Base-by-base conservation (phyloP, 2,888 invertebrate genomes). In the Hoplodrina blanda region DNA sequence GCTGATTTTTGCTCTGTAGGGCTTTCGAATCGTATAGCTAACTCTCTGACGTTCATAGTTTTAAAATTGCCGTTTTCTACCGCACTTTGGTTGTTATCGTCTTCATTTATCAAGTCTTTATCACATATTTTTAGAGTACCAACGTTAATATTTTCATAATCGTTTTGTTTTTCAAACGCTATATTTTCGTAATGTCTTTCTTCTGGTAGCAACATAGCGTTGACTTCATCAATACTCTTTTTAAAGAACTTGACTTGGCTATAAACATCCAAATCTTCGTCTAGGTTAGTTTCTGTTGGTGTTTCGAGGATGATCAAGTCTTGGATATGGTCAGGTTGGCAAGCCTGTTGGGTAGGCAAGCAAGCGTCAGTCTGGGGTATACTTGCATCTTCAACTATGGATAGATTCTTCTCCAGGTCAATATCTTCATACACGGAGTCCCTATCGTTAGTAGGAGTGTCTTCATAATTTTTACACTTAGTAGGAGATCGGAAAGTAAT, bases 201-300 rank as follows among this genome's bases (percentile, higher is more conserved):
- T 52, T 87, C 86, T 0, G 86, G 84, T 4, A 94, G 69, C 1
- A 96, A 87, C 91, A 96, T 91, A 13, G 95, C 97, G 87, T 98
- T 98, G 0, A 98, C 97, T 91, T 98, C 98, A 56, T 97, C 97
- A 53, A 98, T 97, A 30, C 97, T 97, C 82, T 97, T 96, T 53
- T 97, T 96, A 82, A 98, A 97, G 88, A 97, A 97, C 84, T 98
- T 98, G 0, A 98, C 98, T 95, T 98, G 97, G 81, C 97, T 97
- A 85, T 98, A 98, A 0, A 98, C 97, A 64, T 96, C 96, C 4
- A 94, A 81, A 56, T 94, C 94, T 6, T 91, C 88, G 37, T 94
- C 92, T 25, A 87, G 63, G 60, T 88, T 85, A 0, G 90, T 87
- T 78, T 97, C 96, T 78, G 97, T 96, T 10, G 97, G 96, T 0